phyloP scores from a whole-genome alignment of 2,888 invertebrate species.

The Troides aeacus region DNA sequence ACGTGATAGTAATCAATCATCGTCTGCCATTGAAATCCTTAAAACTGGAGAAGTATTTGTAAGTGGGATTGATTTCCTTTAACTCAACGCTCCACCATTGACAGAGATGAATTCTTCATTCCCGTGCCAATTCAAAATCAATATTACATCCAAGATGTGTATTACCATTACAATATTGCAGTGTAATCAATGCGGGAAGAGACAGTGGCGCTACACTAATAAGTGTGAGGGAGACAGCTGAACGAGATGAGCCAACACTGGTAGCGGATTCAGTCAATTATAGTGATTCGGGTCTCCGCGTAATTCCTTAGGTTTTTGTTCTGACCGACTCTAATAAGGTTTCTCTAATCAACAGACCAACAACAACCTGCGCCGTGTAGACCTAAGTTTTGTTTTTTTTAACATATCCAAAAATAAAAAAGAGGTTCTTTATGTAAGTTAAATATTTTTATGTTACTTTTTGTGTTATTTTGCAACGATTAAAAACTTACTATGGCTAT shows the following conservation, averaged over 20 bases:
- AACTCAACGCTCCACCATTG: background rate
- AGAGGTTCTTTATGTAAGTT: too few relatives aligned
- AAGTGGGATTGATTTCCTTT: too few relatives aligned
- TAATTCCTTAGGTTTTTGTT: constrained; percentile 68
- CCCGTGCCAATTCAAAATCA: background rate
- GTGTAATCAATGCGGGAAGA: constrained; percentile 38
- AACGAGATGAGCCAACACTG: constrained; percentile 64
- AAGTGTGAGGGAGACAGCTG: constrained; percentile 57
- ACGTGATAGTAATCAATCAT: too few relatives aligned
- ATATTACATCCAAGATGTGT: background rate
- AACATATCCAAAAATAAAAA: too few relatives aligned
- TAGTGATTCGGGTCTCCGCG: constrained; percentile 58
- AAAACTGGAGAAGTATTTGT: too few relatives aligned
- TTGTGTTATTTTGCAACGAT: too few relatives aligned
- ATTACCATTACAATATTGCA: background rate
- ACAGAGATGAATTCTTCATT: background rate
- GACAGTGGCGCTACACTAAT: constrained; percentile 38
- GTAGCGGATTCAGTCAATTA: constrained; percentile 67
- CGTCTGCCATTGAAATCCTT: too few relatives aligned
- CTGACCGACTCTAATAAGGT: constrained; percentile 65
- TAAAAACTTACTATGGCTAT: too few relatives aligned
- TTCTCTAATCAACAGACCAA: background rate
- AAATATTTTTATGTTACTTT: too few relatives aligned
- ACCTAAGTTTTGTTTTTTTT: too few relatives aligned
- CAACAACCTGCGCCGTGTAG: background rate